Base-by-base conservation (phyloP, 2,888 invertebrate species). In the Microdon myrmicae region DNA sequence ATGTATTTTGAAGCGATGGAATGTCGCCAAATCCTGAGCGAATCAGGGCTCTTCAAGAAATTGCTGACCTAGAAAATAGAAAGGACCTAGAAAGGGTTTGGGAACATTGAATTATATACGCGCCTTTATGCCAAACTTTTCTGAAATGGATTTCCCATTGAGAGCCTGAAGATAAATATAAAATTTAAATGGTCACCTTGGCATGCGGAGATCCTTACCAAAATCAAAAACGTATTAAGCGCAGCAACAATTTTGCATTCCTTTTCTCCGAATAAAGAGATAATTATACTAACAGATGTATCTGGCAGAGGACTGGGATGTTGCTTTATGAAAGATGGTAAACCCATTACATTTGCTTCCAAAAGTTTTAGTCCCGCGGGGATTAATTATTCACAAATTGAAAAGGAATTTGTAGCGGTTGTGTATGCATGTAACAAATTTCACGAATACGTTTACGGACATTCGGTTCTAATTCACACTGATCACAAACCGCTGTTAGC, bases 181-280 rank as follows among this genome's bases (percentile, higher is more conserved):
- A n/a, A n/a, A n/a, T n/a, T n/a, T n/a, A n/a, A n/a, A n/a, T n/a
- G n/a, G n/a, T n/a, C n/a, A n/a, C n/a, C n/a, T n/a, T n/a, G n/a
- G n/a, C n/a, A n/a, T n/a, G n/a, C n/a, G n/a, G n/a, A n/a, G n/a
- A n/a, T n/a, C n/a, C n/a, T n/a, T n/a, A n/a, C n/a, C n/a, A n/a
- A n/a, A n/a, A n/a, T n/a, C n/a, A 67, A 71, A 61, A 56, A 26
- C 13, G 43, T 67, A 49, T 68, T 72, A 51, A 37, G 68, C 68
- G 13, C 54, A 69, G 2, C 68, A 20, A 23, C 45, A 3, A 23
- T 37, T 10, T 26, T 51, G 26, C 14, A 35, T 8, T 34, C 35
- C 0, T 34, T 47, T 35, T 7, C 22, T 1, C 35, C 35, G 2
- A 19, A 35, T 10, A 16, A 9, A 17, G 19, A 25, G 3, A 43